Evolutionary conservation across 2,797 vertebrate genomes (phyloP), one percentile per base, ranked within the genome.

Genomic region (Melanotaenia parkinsoni): DNA sequence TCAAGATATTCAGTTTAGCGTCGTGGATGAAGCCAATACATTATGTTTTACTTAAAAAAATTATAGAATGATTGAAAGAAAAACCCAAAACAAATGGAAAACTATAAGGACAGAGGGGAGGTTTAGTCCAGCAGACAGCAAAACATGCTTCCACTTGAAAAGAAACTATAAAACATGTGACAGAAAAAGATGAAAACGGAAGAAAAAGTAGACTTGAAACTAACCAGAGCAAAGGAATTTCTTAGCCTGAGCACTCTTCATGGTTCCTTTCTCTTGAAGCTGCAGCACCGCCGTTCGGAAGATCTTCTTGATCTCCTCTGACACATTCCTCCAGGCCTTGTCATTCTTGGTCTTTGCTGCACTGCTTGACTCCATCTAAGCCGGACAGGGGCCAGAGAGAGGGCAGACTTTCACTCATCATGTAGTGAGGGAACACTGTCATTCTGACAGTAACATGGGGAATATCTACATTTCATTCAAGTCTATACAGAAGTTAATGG

Each of bases 201-300:
- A 61, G 32, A 60, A 38, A 47, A 56, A 38, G 26, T 45, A 9
- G 47, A 73, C 13, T 30, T 60, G 59, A 77, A 45, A 86, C 90
- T 73, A 92, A 99, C 98, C 98, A 82, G 98, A 99, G 87, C 96
- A 98, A 80, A 99, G 96, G 84, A 98, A 99, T 93, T 97, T 97
- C 92, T 97, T 99, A 90, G 96, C 95, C 92, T 99, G 95, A 80
- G 91, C 86, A 72, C 92, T 94, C 88, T 97, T 98, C 95, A 99
- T 97, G 89, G 96, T 97, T 73, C 98, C 97, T 83, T 98, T 98
- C 88, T 98, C 96, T 63, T 97, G 94, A 16, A 99, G 94, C 88
- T 96, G 92, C 86, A 98, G 95, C 86, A 99, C 97, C 3, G 98
- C 93, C 28, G 96, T 95, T 76, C 97, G 95, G 90, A 99, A 97